A percentile compares a stretch with the other conserved stretches of the same genome.
Evolutionary conservation across 2,888 invertebrate species (phyloP).

Genomic region (Acleris sparsana): DNA sequence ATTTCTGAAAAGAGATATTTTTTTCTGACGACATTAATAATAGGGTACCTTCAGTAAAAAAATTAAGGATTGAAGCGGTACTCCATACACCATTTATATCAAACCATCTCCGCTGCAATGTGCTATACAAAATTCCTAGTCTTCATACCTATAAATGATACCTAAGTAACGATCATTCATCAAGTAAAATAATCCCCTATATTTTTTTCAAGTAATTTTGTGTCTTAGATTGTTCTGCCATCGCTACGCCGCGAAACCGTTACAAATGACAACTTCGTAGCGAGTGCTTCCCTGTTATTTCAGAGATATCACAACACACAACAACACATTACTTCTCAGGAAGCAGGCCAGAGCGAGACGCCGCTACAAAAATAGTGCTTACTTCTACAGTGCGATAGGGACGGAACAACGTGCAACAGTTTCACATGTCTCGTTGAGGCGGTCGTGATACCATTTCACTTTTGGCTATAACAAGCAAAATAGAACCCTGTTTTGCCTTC

Average conservation of each 20-base stretch:
- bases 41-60: too few relatives aligned
- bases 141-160: too few relatives aligned
- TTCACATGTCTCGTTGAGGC: conserved; percentile 61
- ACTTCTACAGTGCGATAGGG: conserved; percentile 57
- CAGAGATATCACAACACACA: conserved; percentile 84
- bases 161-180: too few relatives aligned
- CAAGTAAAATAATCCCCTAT: too few relatives aligned
- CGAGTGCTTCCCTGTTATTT: conserved; percentile 84
- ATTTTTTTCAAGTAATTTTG: neutral
- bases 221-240: conserved; percentile 49
- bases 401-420: conserved; percentile 71
- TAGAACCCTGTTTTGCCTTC: conserved; percentile 25
- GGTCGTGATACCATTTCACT: conserved; percentile 49
- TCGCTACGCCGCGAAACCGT: conserved; percentile 72
- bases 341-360: conserved; percentile 68
- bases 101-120: too few relatives aligned
- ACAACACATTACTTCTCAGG: conserved; percentile 82
- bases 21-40: too few relatives aligned
- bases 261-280: conserved; percentile 83
- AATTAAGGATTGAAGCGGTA: too few relatives aligned
- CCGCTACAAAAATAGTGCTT: conserved; percentile 66
- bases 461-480: conserved; percentile 38
- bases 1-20: too few relatives aligned
- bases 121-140: too few relatives aligned
- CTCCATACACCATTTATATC: too few relatives aligned